Evolutionary conservation across 2,113 vertebrate genomes (phyloP).

Genomic region (Tragelaphus imberbis): DNA sequence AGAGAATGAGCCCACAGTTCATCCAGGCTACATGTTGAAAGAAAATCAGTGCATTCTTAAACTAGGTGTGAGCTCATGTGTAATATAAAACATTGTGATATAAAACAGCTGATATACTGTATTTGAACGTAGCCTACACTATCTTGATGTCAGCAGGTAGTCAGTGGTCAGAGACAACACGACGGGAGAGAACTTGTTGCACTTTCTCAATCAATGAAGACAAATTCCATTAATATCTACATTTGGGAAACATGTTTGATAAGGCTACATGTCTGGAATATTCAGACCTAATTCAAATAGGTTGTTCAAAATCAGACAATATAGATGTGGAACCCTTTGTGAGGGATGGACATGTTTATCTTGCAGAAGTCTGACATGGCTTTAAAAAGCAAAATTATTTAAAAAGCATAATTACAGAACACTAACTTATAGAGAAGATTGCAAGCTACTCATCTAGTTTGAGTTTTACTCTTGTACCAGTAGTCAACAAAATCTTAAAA

Average conservation of each 20-base stretch:
- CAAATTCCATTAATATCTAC: slow-evolving; percentile 79
- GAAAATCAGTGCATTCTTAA: slow-evolving; percentile 83
- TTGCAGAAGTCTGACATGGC: slow-evolving; percentile 82
- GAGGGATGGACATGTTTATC: slow-evolving; percentile 75
- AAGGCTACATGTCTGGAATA: slow-evolving; percentile 78
- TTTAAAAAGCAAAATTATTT: slow-evolving; percentile 70
- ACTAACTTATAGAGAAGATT: slow-evolving; percentile 29
- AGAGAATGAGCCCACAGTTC: slow-evolving; percentile 84
- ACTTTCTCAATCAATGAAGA: slow-evolving; percentile 75
- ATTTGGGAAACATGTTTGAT: slow-evolving; percentile 87
- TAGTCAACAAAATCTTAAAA: background rate
- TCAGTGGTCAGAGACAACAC: slow-evolving; percentile 82
- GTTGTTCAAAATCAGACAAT: slow-evolving; percentile 68
- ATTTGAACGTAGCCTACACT: slow-evolving; percentile 80
- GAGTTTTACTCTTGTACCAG: slow-evolving; percentile 45
- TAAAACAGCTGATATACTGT: slow-evolving; percentile 81
- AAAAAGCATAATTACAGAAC: slow-evolving; percentile 77
- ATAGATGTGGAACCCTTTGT: slow-evolving; percentile 82
- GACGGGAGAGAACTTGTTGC: slow-evolving; percentile 77
- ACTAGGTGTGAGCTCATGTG: slow-evolving; percentile 84
- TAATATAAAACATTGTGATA: slow-evolving; percentile 79
- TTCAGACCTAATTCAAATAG: slow-evolving; percentile 75
- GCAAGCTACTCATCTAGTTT: slow-evolving; percentile 62
- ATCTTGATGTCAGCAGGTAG: slow-evolving; percentile 86
- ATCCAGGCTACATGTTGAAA: slow-evolving; percentile 80